Percentiles rank a stretch among this genome's conserved stretches.
Evolutionary conservation across 35 echinoderm and acorn worm species (phyloP).

Genomic region (Patiria miniata): DNA sequence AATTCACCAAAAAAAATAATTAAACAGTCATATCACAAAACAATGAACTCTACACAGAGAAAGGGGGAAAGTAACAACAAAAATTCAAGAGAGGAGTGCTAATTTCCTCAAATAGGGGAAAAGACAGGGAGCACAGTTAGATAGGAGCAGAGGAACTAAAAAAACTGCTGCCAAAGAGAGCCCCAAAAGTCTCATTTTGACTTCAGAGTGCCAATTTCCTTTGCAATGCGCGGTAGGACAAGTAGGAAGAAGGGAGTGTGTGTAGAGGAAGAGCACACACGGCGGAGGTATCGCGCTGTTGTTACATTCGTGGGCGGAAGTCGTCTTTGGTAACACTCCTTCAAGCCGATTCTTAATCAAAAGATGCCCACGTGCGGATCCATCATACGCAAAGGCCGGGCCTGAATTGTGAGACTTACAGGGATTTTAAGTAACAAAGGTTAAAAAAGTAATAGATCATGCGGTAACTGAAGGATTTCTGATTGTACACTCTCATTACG

Average conservation of each 20-base stretch:
- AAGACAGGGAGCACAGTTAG: neutral
- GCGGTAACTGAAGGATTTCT: no score
- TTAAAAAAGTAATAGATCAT: no score
- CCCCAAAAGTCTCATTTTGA: neutral
- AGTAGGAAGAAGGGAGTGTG: neutral
- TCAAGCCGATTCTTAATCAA: slow-evolving; percentile 8
- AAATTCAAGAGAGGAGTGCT: neutral
- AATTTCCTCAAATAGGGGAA: slow-evolving; percentile 1
- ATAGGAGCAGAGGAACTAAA: neutral
- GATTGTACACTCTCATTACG: no score
- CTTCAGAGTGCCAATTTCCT: slow-evolving; percentile 25
- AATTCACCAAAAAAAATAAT: no score
- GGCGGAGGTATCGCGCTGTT: neutral
- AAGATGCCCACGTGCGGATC: neutral
- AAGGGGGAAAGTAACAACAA: neutral
- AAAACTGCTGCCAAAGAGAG: neutral
- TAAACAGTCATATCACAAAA: no score
- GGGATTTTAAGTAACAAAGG: no score
- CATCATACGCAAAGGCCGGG: neutral
- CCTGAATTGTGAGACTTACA: no score
- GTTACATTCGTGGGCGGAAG: neutral
- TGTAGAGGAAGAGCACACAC: neutral
- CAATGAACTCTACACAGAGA: neutral
- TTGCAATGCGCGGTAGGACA: neutral
- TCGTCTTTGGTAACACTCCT: slow-evolving; percentile 1